phyloP scores from a whole-genome alignment of 2,797 vertebrate species.

The Enteromius afrohamiltoni region DNA sequence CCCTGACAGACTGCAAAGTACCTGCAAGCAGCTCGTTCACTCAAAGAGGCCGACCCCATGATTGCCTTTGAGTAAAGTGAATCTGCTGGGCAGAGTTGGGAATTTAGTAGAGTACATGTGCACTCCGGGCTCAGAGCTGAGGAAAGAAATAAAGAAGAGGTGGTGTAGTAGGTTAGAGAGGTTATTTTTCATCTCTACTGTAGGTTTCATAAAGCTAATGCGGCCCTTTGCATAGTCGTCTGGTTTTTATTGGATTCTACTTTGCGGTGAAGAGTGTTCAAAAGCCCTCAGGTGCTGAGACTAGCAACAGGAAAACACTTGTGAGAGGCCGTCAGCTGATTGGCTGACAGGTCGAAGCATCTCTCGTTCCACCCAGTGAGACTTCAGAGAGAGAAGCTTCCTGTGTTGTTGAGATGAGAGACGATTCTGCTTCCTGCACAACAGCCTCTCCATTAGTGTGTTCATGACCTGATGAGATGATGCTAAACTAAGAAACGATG shows the following conservation, averaged over 20 bases:
- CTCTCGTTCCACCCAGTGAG: slow-evolving; percentile 47
- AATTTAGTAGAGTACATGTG: slow-evolving; percentile 44
- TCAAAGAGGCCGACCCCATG: slow-evolving; percentile 60
- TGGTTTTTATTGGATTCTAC: slow-evolving; percentile 30
- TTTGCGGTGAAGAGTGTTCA: slow-evolving; percentile 34
- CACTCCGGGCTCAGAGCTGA: slow-evolving; percentile 16
- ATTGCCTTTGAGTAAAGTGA: slow-evolving; percentile 66
- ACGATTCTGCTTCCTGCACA: slow-evolving; percentile 35
- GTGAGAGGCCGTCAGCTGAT: slow-evolving; percentile 51
- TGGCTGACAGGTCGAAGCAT: slow-evolving; percentile 56
- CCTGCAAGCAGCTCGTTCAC: slow-evolving; percentile 62
- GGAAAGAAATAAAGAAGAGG: slow-evolving; percentile 17
- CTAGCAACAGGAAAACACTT: slow-evolving; percentile 52
- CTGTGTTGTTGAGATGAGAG: slow-evolving; percentile 45
- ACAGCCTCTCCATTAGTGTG: slow-evolving; percentile 16
- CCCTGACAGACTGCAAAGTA: slow-evolving; percentile 52
- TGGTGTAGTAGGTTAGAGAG: slow-evolving; percentile 35
- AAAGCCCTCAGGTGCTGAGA: slow-evolving; percentile 34
- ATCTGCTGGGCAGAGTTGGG: slow-evolving; percentile 46
- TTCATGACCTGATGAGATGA: background rate
- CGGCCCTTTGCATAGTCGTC: slow-evolving; percentile 24
- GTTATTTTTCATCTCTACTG: slow-evolving; percentile 18
- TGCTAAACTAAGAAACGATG: background rate
- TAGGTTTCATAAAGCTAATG: slow-evolving; percentile 37
- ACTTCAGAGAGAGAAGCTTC: slow-evolving; percentile 51